Base-by-base conservation (phyloP, 1,140 invertebrate genomes). In the Saccostrea glomerata region DNA sequence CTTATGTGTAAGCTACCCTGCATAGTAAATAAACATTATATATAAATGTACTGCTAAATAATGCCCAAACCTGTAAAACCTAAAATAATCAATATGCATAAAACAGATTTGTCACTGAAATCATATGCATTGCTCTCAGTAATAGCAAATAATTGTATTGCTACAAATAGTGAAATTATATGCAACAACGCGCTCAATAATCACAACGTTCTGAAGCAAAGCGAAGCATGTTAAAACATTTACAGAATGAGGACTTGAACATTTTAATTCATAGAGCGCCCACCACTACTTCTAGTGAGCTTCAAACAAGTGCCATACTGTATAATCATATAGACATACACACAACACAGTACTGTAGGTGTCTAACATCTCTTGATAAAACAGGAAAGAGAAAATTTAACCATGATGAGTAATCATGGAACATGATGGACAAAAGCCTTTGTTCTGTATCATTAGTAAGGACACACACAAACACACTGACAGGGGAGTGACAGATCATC, bases 401-500 rank as follows among this genome's bases (percentile, higher is more conserved):
- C n/a, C 17, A 20, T 63, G 58, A 20, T 63, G 5, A 63, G 17
- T 63, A 63, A 20, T 6, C 15, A 63, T 63, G 13, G 7, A 20
- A 63, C 58, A 63, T 25, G 13, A 77, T 13, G 11, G 25, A 13
- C 25, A 77, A 77, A 73, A 15, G 25, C 15, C 15, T 63, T 77
- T 77, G 70, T 77, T 77, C 70, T 30, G 70, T 2, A 36, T 23
- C 70, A 77, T 15, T 36, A 77, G 30, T 77, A 15, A 36, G 70
- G 70, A 15, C 70, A 77, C 25, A 77, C 15, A 77, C 2, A 30
- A 15, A 77, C 25, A 77, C 30, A 77, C 0, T 2, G 25, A 30
- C 30, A 36, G 25, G 58, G 23, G 25, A 77, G 70, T 77, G 36
- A 77, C 70, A 77, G 70, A 77, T 77, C 70, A 77, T 63, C 17